These are phyloP conservation scores for Psilopsiagon aymara DNA, from an alignment of 2,113 vertebrate genomes.

Conservation along the genomic window DNA sequence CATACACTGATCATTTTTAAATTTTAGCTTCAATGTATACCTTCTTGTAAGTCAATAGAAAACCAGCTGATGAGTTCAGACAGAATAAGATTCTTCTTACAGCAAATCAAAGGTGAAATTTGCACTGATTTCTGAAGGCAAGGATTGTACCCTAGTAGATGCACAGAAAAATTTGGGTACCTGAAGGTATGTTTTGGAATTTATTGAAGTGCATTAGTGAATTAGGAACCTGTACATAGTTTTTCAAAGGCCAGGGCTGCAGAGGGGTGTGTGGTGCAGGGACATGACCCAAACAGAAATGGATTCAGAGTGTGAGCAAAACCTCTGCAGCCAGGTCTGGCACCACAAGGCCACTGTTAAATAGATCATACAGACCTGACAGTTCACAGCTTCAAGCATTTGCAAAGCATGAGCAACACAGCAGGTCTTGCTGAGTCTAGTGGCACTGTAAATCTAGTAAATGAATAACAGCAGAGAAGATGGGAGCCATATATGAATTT, in stretches of 20 bases:
- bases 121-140: neutral
- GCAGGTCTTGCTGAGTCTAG: neutral
- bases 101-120: neutral
- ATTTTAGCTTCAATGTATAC: neutral
- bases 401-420: neutral
- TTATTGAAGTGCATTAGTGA: neutral
- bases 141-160: rapidly evolving
- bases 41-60: neutral
- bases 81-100: neutral
- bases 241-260: neutral
- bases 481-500: neutral
- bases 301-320: neutral
- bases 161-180: neutral
- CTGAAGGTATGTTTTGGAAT: neutral
- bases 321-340: neutral
- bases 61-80: neutral
- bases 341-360: neutral
- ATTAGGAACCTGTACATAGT: neutral
- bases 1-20: rapidly evolving
- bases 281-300: neutral
- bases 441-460: neutral
- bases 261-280: neutral
- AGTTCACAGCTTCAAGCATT: neutral
- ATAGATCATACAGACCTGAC: neutral
- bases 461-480: neutral